These are phyloP conservation scores for Cerceris ruficornis DNA, from an alignment of 2,888 invertebrate genomes.

Conservation along the genomic window DNA sequence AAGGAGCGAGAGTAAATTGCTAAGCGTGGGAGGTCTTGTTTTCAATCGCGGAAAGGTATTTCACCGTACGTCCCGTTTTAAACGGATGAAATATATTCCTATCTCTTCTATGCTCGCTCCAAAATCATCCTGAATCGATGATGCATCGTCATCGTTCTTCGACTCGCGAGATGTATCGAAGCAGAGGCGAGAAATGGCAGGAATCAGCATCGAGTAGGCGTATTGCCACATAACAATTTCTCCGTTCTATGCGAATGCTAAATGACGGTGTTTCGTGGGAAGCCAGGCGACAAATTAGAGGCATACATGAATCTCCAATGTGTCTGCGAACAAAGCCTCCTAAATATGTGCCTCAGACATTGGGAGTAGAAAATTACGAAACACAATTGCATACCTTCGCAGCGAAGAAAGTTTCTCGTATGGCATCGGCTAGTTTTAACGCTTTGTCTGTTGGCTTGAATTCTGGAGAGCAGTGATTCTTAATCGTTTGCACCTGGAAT, in stretches of 20 bases:
- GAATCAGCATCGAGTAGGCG: conserved; percentile 51
- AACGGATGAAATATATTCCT: conserved; percentile 17
- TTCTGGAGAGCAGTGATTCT: neutral
- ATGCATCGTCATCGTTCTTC: conserved; percentile 45
- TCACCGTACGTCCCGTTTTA: conserved; percentile 14
- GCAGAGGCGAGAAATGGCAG: conserved; percentile 36
- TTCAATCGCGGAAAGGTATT: conserved; percentile 25
- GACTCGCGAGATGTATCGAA: conserved; percentile 24
- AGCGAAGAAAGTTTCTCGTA: neutral
- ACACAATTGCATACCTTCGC: neutral
- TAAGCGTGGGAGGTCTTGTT: conserved; percentile 27
- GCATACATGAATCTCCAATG: conserved; percentile 38
- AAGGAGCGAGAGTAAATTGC: conserved; percentile 20
- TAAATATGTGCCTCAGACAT: conserved; percentile 4
- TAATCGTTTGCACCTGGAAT: neutral
- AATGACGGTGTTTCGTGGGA: conserved; percentile 42
- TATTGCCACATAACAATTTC: conserved; percentile 57
- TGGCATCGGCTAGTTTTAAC: neutral
- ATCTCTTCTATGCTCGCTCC: conserved; percentile 4
- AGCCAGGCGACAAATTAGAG: conserved; percentile 41
- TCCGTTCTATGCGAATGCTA: conserved; percentile 33
- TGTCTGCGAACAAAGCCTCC: conserved; percentile 13
- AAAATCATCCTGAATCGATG: conserved; percentile 37
- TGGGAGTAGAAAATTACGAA: conserved; percentile 1
- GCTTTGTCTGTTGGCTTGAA: neutral